phyloP scores from a whole-genome alignment of 2,113 vertebrate species.

The Hoplias malabaricus region DNA sequence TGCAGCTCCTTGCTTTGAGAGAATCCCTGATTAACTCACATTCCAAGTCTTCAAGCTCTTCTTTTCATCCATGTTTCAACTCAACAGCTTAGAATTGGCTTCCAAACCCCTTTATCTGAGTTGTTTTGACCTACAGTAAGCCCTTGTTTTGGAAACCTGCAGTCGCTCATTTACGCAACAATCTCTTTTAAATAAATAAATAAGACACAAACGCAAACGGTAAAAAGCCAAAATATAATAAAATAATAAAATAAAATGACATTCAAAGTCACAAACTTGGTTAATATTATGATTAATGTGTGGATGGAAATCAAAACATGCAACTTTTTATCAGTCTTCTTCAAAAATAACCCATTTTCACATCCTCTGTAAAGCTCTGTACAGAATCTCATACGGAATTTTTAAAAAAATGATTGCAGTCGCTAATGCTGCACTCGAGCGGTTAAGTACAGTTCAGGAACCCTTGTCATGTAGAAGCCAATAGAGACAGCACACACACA shows the following conservation, averaged over 20 bases:
- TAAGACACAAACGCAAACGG: background rate
- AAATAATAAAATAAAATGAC: background rate
- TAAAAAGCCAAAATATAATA: too few relatives aligned
- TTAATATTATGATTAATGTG: background rate
- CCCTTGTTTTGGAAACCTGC: background rate
- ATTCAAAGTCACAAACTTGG: background rate
- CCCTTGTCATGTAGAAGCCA: background rate
- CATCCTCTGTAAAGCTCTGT: background rate
- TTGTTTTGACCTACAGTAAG: background rate
- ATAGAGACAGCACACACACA: too few relatives aligned
- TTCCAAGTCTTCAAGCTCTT: background rate
- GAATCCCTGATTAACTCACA: background rate
- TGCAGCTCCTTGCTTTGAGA: background rate
- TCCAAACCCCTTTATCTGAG: background rate
- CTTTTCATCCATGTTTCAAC: background rate
- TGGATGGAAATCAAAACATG: background rate
- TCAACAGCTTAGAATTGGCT: background rate
- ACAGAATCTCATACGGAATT: background rate
- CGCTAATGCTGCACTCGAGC: background rate
- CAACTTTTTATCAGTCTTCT: background rate
- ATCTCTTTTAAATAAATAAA: slow-evolving; percentile 20
- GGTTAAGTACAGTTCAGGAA: background rate
- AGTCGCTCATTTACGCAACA: background rate
- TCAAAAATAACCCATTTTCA: background rate
- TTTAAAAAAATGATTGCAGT: slow-evolving; percentile 4